Evolutionary conservation across 37 sponge, comb jelly and placozoan genomes (phyloP).

Genomic region (Lycopodina hypogea): DNA sequence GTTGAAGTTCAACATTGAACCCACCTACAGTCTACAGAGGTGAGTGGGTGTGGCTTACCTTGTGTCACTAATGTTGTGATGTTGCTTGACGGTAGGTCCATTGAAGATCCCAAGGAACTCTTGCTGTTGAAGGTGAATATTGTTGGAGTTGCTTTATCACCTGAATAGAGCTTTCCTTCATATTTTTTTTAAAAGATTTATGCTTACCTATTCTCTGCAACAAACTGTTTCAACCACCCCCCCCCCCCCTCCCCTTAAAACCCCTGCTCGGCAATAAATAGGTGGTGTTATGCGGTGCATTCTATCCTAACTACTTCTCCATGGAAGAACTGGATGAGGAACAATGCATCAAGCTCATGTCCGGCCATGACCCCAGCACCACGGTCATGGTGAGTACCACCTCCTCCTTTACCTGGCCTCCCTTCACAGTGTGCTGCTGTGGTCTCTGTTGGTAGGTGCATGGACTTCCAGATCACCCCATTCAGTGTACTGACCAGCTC

Average conservation of each 20-base stretch:
- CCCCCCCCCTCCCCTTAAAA: too few relatives aligned
- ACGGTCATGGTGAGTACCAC: conserved; percentile 73
- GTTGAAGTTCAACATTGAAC: conserved; percentile 57
- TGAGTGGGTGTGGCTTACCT: not conserved
- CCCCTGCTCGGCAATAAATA: too few relatives aligned
- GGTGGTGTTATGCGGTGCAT: conserved; percentile 82
- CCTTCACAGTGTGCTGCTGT: not conserved
- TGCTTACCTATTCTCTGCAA: too few relatives aligned
- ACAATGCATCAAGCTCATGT: conserved; percentile 41
- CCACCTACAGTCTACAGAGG: conserved; percentile 9
- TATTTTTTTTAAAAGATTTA: too few relatives aligned
- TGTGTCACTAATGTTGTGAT: not conserved
- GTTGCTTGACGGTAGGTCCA: too few relatives aligned
- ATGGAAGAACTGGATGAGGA: conserved; percentile 60
- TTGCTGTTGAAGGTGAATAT: conserved; percentile 40
- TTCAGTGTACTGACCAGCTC: conserved; percentile 36
- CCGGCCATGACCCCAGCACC: conserved; percentile 68
- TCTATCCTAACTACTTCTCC: conserved; percentile 87
- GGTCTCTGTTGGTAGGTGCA: conserved; percentile 18
- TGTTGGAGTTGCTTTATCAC: not conserved
- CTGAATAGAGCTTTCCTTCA: too few relatives aligned
- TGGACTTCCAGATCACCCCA: conserved; percentile 49
- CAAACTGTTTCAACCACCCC: too few relatives aligned
- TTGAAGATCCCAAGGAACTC: not conserved
- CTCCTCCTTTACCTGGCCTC: too few relatives aligned